phyloP scores from a whole-genome alignment of 53 echinoderm and acorn worm genomes.

The Glandiceps talaboti region DNA sequence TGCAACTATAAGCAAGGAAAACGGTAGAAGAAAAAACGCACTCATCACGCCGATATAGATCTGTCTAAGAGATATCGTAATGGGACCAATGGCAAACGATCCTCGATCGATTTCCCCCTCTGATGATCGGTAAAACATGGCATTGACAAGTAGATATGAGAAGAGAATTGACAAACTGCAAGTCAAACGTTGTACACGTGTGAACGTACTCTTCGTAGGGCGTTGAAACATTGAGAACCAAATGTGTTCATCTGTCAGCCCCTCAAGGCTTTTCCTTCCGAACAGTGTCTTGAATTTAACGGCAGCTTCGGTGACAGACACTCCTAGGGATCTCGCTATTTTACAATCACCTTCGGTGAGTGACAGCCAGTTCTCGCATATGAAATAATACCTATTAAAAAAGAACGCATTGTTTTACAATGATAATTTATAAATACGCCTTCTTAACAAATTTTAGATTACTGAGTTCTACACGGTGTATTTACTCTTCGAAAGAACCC shows the following conservation, averaged over 20 bases:
- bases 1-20: no score
- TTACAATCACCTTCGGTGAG: slow-evolving; percentile 57
- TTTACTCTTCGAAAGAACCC: no score
- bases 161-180: slow-evolving; percentile 66
- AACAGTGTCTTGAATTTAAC: slow-evolving; percentile 35
- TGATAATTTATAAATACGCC: no score
- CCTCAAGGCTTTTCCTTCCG: slow-evolving; percentile 37
- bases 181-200: slow-evolving; percentile 50
- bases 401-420: no score
- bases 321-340: slow-evolving; percentile 43
- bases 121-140: slow-evolving; percentile 42
- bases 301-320: slow-evolving; percentile 39
- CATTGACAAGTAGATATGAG: slow-evolving; percentile 50
- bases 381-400: slow-evolving; percentile 64
- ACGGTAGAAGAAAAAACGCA: no score
- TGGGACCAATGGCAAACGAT: no score
- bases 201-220: slow-evolving; percentile 51
- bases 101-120: slow-evolving; percentile 14
- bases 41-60: no score
- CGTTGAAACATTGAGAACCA: slow-evolving; percentile 74
- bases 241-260: slow-evolving; percentile 53
- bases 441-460: no score
- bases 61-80: no score
- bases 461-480: no score
- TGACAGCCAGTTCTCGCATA: slow-evolving; percentile 60